Base-by-base conservation (phyloP, 2,888 invertebrate species). In the Antheraea yamamai region DNA sequence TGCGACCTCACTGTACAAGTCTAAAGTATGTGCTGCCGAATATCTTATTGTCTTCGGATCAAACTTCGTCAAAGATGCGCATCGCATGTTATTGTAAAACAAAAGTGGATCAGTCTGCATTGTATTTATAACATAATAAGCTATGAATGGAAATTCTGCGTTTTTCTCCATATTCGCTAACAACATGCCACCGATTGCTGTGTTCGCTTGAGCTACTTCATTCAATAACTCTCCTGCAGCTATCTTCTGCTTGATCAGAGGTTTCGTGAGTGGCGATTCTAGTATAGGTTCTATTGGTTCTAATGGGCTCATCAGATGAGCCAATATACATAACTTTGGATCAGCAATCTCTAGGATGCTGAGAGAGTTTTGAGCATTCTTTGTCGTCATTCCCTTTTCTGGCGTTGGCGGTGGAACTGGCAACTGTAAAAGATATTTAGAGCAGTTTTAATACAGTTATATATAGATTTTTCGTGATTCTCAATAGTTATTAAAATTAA, bases 41-140 rank as follows among this genome's bases (percentile, higher is more conserved):
- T 98, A 98, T 84, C 97, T 96, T 74, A 90, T 93, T 26, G 92
- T 91, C 85, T 97, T 96, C 30, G 98, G 98, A 88, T 98, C 98
- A 89, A 98, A 98, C 92, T 98, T 98, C 82, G 96, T 96, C 89
- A 98, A 91, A 78, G 98, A 97, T 85, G 97, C 97, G 89, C 97
- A 96, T 87, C 98, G 96, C 89, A 98, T 96, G 86, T 97, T 97
- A 87, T 97, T 97, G 92, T 98, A 98, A 92, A 98, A 98, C 81
- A 97, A 96, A 83, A 97, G 95, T 75, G 98, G 98, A 91, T 98
- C 98, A 73, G 97, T 97, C 92, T 97, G 97, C 79, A 96, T 96
- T 76, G 98, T 98, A 89, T 98, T 98, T 92, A 98, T 97, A 85
- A 98, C 96, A 92, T 98, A 98, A 89, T 98, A 98, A 20, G 98